Evolutionary conservation across 2,113 vertebrate species (phyloP).

Genomic region (Acinonyx jubatus): DNA sequence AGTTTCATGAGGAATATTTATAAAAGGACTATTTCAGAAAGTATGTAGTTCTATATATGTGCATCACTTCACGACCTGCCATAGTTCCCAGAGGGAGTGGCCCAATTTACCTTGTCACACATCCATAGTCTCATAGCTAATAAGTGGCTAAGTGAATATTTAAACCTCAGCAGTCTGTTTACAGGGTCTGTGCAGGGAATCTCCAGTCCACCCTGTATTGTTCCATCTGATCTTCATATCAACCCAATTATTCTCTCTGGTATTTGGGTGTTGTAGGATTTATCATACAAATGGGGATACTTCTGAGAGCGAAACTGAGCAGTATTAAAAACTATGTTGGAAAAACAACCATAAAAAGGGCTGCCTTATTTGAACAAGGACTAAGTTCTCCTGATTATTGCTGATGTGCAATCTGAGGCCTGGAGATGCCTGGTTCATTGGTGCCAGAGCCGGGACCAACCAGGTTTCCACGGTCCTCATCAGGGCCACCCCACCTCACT

Average conservation of each 20-base stretch:
- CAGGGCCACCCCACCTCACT: background rate
- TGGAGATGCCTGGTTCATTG: background rate
- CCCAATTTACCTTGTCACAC: background rate
- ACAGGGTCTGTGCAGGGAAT: background rate
- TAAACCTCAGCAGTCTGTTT: background rate
- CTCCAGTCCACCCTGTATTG: background rate
- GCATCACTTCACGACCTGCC: background rate
- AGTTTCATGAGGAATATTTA: background rate
- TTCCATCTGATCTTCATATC: background rate
- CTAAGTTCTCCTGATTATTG: background rate
- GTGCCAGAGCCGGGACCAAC: background rate
- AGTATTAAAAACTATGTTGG: background rate
- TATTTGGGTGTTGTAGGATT: background rate
- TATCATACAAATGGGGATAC: background rate
- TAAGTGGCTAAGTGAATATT: background rate
- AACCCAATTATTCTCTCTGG: background rate
- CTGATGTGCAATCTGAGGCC: background rate
- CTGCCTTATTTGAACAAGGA: background rate
- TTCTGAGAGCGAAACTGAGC: background rate
- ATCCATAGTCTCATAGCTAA: background rate
- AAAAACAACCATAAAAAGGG: background rate
- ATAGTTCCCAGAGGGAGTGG: background rate
- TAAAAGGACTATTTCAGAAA: background rate
- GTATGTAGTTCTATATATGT: background rate
- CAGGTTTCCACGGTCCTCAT: background rate